Evolutionary conservation across 2,888 invertebrate species (phyloP).

Genomic region (Monopis laevigella): DNA sequence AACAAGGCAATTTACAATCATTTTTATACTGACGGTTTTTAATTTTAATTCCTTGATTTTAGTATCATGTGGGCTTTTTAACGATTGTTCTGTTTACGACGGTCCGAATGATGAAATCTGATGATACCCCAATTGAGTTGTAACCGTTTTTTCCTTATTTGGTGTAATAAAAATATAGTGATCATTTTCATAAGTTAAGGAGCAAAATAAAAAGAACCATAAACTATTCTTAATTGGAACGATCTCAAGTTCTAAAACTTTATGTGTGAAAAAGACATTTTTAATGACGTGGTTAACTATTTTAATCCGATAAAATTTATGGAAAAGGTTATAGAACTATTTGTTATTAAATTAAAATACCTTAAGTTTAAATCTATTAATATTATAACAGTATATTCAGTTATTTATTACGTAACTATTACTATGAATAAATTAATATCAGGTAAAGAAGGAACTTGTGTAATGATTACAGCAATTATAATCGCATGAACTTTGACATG

Average conservation of each 20-base stretch:
- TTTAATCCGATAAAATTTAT: no score
- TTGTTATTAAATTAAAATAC: no score
- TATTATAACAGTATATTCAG: no score
- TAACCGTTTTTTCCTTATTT: slow-evolving; percentile 13
- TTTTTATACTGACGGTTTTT: slow-evolving; percentile 1
- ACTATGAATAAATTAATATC: no score
- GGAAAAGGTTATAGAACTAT: no score
- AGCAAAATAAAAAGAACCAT: neutral
- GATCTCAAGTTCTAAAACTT: no score
- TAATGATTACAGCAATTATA: no score
- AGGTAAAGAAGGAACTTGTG: no score
- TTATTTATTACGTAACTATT: no score
- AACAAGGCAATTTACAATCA: slow-evolving; percentile 5
- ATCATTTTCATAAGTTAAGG: neutral
- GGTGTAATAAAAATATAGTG: slow-evolving; percentile 1
- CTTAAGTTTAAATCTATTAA: no score
- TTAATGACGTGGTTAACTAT: no score
- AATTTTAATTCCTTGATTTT: neutral
- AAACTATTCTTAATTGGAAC: neutral
- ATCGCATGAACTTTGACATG: slow-evolving; percentile 9
- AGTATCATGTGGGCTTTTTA: slow-evolving; percentile 9
- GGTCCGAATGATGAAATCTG: slow-evolving; percentile 17
- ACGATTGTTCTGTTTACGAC: slow-evolving; percentile 5
- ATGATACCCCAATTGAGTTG: slow-evolving; percentile 25
- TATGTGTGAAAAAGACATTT: no score